phyloP scores from a whole-genome alignment of 2,113 vertebrate genomes.

The Carassius auratus region DNA sequence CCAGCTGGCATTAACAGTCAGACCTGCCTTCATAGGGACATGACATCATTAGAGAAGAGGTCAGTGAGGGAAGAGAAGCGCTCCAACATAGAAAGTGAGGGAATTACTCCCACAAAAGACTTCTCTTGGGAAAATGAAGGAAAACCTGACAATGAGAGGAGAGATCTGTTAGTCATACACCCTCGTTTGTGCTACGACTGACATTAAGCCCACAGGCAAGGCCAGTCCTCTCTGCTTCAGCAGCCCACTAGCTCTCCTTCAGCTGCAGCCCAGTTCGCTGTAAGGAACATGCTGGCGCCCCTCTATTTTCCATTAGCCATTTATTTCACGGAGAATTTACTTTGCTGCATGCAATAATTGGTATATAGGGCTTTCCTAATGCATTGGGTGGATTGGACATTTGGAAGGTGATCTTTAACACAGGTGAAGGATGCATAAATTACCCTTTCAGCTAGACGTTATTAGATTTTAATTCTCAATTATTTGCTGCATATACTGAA shows the following conservation, averaged over 20 bases:
- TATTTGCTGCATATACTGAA: slow-evolving; percentile 68
- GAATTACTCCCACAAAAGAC: slow-evolving; percentile 37
- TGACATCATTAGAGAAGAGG: slow-evolving; percentile 41
- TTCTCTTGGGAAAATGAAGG: slow-evolving; percentile 26
- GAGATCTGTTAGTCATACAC: slow-evolving; percentile 42
- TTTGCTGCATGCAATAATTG: slow-evolving; percentile 78
- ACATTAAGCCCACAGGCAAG: slow-evolving; percentile 42
- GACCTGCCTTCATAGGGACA: slow-evolving; percentile 46
- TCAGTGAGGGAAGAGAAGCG: slow-evolving; percentile 26
- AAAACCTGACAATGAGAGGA: slow-evolving; percentile 41
- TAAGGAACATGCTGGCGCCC: slow-evolving; percentile 66
- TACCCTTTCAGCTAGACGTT: slow-evolving; percentile 73
- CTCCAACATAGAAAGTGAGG: slow-evolving; percentile 24
- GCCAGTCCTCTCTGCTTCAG: slow-evolving; percentile 16
- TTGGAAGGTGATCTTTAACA: slow-evolving; percentile 75
- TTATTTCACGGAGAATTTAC: slow-evolving; percentile 83
- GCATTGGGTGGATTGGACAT: slow-evolving; percentile 69
- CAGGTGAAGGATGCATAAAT: slow-evolving; percentile 77
- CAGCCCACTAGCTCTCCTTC: slow-evolving; percentile 45
- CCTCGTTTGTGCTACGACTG: slow-evolving; percentile 43
- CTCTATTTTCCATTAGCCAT: slow-evolving; percentile 78
- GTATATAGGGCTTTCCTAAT: slow-evolving; percentile 76
- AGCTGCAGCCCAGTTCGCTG: slow-evolving; percentile 65
- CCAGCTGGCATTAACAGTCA: slow-evolving; percentile 39
- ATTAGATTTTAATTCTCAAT: slow-evolving; percentile 74